A percentile compares a stretch with the other conserved stretches of the same genome.
These are phyloP conservation scores for Drosophila picticornis DNA, from an alignment of 2,888 invertebrate species.

Conservation along the genomic window DNA sequence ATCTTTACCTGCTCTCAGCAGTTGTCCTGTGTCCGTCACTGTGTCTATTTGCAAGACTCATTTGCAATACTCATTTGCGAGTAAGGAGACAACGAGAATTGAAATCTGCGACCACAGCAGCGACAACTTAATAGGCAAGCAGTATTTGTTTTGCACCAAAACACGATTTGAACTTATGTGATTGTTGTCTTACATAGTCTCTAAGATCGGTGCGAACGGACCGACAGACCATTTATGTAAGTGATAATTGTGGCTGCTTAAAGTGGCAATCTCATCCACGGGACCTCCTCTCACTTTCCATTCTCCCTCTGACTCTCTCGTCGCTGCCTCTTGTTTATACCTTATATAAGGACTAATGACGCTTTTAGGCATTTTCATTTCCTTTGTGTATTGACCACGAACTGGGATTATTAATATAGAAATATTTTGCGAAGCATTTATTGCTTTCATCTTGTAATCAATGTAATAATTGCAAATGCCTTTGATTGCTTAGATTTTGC, in stretches of 20 bases:
- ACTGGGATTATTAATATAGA: neutral
- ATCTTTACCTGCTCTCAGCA: neutral
- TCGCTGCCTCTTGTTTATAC: neutral
- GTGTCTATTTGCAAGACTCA: neutral
- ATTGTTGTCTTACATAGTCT: neutral
- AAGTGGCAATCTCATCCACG: neutral
- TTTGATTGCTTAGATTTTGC: slow-evolving; percentile 50
- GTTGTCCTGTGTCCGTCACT: neutral
- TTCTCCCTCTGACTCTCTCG: neutral
- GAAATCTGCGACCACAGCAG: neutral
- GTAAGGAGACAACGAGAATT: neutral
- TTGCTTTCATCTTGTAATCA: slow-evolving; percentile 63
- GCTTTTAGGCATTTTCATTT: slow-evolving; percentile 33
- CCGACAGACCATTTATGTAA: neutral
- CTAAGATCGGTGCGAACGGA: neutral
- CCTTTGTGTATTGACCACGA: slow-evolving; percentile 44
- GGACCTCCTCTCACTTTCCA: neutral
- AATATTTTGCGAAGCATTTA: slow-evolving; percentile 20
- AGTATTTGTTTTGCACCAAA: neutral
- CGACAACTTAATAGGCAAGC: neutral
- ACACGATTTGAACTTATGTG: neutral
- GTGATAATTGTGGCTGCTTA: neutral
- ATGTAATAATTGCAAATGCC: slow-evolving; percentile 64
- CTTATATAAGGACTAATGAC: slow-evolving; percentile 37
- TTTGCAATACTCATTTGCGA: neutral